These are phyloP conservation scores for Perca schrenkii DNA, from an alignment of 2,113 vertebrate species.

Conservation along the genomic window DNA sequence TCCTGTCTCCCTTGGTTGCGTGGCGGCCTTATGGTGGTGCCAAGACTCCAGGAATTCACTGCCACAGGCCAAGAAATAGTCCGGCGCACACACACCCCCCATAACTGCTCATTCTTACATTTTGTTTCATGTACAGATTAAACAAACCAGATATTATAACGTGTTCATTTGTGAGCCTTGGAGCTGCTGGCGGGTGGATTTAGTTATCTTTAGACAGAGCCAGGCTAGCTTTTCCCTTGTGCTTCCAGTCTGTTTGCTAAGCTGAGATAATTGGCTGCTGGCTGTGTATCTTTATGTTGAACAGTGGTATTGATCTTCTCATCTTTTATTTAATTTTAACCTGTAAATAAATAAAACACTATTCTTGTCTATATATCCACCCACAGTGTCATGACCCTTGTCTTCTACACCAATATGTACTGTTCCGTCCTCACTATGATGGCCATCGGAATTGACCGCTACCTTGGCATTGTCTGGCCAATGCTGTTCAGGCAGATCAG, in stretches of 20 bases:
- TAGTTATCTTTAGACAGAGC: background rate
- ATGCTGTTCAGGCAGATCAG: slow-evolving; percentile 81
- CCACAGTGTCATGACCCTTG: slow-evolving; percentile 84
- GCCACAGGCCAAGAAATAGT: too few relatives aligned
- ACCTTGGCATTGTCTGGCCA: slow-evolving; percentile 91
- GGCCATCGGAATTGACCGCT: slow-evolving; percentile 91
- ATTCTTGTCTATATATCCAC: background rate
- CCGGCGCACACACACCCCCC: too few relatives aligned
- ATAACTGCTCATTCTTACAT: too few relatives aligned
- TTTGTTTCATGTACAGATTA: too few relatives aligned
- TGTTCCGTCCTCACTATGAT: slow-evolving; percentile 94
- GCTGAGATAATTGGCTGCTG: background rate
- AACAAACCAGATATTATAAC: too few relatives aligned
- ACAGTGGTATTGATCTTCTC: background rate
- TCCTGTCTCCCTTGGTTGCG: too few relatives aligned
- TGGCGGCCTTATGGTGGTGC: too few relatives aligned
- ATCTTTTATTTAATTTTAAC: background rate
- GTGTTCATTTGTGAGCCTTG: background rate
- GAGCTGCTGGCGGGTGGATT: background rate
- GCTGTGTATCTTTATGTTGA: background rate
- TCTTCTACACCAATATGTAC: slow-evolving; percentile 96
- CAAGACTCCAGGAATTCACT: too few relatives aligned
- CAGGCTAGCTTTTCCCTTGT: background rate
- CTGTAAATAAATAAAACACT: background rate
- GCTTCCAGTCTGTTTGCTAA: background rate